Evolutionary conservation across 2,797 vertebrate species (phyloP), one percentile per base, ranked within the genome.

Genomic region (Notolabrus celidotus): DNA sequence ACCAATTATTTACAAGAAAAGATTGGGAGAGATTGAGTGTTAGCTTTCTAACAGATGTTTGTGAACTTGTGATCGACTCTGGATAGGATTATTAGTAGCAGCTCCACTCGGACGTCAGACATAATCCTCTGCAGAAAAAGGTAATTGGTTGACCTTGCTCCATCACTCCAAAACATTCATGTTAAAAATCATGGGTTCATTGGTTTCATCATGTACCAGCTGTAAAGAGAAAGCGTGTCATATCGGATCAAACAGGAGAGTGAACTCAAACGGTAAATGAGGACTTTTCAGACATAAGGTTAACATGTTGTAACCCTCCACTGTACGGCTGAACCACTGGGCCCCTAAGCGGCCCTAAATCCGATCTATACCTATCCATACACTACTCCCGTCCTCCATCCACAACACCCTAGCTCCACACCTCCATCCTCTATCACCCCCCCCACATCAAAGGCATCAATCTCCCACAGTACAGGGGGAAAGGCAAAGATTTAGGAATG

Each of bases 401-500:
- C 71, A n/a, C 79, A 75, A 85, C 86, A 84, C 77, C 83, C 71
- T 71, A 66, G 84, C 81, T 36, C 80, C 76, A 69, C 79, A 86
- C 76, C 74, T 50, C 71, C 59, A 69, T 42, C 71, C 61, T 12
- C 69, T 58, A 22, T 41, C 56, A 27, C 50, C 47, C 76, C 71
- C 82, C 84, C 62, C 83, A 91, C 92, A 93, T 94, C 92, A 94
- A 93, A 94, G 92, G 83, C 90, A 95, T 95, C 93, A 95, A 93
- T 94, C 94, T 93, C 92, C 86, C 87, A 83, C 83, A 85, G 85
- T 94, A 93, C 89, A 92, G 90, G 90, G 93, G 89, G 92, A 94
- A 94, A 94, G 92, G 91, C 93, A 94, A 94, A 95, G 94, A 94
- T 95, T 95, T 95, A 94, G 91, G 89, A 94, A 93, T 93, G 89